Conservation (phyloP, 2,888 invertebrate genomes). For the Lasioglossum calceatum region DNA sequence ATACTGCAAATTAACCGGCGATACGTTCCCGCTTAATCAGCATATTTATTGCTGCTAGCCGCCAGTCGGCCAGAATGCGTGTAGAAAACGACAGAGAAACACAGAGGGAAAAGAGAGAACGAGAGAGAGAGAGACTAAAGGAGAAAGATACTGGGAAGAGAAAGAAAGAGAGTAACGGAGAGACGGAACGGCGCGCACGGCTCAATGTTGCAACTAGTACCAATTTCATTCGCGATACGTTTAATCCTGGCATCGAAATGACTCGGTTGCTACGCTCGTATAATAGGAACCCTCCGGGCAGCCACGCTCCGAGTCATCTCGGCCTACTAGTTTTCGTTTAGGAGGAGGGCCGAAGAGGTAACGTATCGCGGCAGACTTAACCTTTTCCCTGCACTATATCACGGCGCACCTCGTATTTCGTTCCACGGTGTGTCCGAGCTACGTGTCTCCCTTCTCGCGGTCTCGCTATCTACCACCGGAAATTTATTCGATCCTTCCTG, state of each 20-base stretch:
- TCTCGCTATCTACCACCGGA: neutral
- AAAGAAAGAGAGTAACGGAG: neutral
- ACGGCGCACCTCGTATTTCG: slow-evolving; percentile 34
- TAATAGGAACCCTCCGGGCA: slow-evolving; percentile 59
- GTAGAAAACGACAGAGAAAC: neutral
- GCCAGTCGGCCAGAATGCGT: slow-evolving; percentile 22
- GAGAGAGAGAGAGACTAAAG: neutral
- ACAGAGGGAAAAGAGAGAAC: neutral
- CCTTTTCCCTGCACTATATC: slow-evolving; percentile 45
- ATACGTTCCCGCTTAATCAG: slow-evolving; percentile 72
- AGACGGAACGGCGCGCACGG: slow-evolving; percentile 41
- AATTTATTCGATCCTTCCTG: slow-evolving; percentile 30
- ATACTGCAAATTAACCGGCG: slow-evolving; percentile 73
- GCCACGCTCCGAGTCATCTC: slow-evolving; percentile 43
- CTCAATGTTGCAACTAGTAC: slow-evolving; percentile 63
- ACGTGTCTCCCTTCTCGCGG: neutral
- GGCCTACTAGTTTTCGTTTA: slow-evolving; percentile 17
- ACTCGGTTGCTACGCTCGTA: slow-evolving; percentile 58
- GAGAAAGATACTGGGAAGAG: slow-evolving; percentile 14
- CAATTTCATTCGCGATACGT: slow-evolving; percentile 60
- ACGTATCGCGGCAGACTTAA: slow-evolving; percentile 29
- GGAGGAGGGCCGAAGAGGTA: slow-evolving; percentile 18
- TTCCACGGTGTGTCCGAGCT: slow-evolving; percentile 13
- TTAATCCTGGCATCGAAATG: slow-evolving; percentile 62
- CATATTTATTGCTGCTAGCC: slow-evolving; percentile 71